Evolutionary conservation across 1,140 invertebrate genomes (phyloP).

Genomic region (Monochamus saltuarius): DNA sequence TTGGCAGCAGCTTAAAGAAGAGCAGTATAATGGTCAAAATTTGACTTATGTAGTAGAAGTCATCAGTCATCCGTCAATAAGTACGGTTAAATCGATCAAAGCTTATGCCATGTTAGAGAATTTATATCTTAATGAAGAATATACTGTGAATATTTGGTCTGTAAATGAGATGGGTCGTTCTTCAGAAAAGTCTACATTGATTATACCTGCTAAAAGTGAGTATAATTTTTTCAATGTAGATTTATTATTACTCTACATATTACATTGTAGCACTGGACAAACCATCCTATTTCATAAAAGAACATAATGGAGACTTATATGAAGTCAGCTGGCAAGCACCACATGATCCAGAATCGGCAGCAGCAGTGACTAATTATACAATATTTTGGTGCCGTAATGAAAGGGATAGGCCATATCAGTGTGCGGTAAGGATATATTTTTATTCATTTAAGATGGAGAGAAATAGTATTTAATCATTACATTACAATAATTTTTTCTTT

Average conservation of each 20-base stretch:
- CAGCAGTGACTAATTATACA: no score
- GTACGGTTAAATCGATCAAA: conserved; percentile 52
- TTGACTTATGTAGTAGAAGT: conserved; percentile 54
- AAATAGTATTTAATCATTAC: no score
- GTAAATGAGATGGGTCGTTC: conserved; percentile 62
- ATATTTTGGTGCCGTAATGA: conserved; percentile 64
- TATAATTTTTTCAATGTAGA: conserved; percentile 20
- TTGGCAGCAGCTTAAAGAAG: conserved; percentile 66
- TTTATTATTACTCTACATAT: no score
- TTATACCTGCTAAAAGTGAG: conserved; percentile 63
- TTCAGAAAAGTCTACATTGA: conserved; percentile 57
- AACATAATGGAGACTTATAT: no score
- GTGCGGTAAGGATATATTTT: conserved; percentile 51
- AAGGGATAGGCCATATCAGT: conserved; percentile 60
- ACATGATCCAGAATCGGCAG: no score
- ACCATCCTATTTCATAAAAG: no score
- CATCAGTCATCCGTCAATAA: conserved; percentile 48
- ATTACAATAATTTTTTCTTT: conserved; percentile 8
- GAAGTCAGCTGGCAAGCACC: no score
- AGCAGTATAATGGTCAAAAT: conserved; percentile 61
- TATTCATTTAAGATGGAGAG: no score
- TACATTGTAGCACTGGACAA: no score
- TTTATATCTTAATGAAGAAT: conserved; percentile 51
- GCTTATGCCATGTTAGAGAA: conserved; percentile 59
- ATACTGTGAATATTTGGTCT: conserved; percentile 58